Conservation (phyloP, 37 sponge, comb jelly and placozoan genomes). For the Bolinopsis microptera region DNA sequence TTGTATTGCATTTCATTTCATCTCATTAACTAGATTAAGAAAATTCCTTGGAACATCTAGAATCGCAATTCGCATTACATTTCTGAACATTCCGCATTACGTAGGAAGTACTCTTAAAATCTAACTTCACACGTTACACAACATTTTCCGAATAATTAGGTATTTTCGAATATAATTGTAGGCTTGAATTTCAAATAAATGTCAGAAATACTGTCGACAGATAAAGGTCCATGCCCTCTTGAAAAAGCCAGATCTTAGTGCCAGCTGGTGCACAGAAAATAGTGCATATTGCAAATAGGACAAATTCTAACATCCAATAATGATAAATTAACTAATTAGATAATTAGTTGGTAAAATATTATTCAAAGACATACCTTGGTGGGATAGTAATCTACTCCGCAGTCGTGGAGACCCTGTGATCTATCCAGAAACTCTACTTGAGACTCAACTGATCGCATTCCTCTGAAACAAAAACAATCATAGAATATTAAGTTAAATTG, state of each 20-base stretch:
- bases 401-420: neutral
- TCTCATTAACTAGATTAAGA: too few species aligned
- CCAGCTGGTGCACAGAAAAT: neutral
- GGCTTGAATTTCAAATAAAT: neutral
- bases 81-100: neutral
- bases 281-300: neutral
- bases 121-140: neutral
- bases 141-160: neutral
- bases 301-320: too few species aligned
- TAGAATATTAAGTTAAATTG: too few species aligned
- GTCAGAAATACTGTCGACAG: neutral
- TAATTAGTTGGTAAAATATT: too few species aligned
- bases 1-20: too few species aligned
- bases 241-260: too few species aligned
- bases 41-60: too few species aligned
- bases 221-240: neutral
- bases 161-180: neutral
- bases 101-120: neutral
- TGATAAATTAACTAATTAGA: too few species aligned
- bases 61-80: neutral
- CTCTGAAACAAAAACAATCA: neutral
- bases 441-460: neutral
- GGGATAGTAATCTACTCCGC: slow-evolving; percentile 48
- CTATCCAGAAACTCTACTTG: slow-evolving; percentile 15
- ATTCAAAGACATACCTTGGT: slow-evolving; percentile 49